Conservation (phyloP, 2,888 invertebrate species). For the Caenorhabditis sp. region DNA sequence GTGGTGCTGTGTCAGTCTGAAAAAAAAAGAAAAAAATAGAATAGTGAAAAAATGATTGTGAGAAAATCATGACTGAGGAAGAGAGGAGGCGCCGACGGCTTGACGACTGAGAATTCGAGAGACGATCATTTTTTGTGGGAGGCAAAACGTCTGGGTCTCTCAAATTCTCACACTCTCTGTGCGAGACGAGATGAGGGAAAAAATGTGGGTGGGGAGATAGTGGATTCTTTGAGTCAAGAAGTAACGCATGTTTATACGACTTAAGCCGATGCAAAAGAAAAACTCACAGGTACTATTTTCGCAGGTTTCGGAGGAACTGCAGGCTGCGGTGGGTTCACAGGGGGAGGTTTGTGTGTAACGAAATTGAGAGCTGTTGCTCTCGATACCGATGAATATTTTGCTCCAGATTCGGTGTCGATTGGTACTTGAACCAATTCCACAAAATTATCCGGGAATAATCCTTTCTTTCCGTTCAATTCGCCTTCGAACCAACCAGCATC, state of each 20-base stretch:
- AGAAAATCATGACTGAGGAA: slow-evolving; percentile 2
- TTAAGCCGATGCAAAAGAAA: background rate
- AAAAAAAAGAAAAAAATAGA: slow-evolving; percentile 15
- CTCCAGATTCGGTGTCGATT: slow-evolving; percentile 52
- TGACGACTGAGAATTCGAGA: slow-evolving; percentile 33
- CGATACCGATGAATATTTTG: slow-evolving; percentile 35
- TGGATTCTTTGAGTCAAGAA: background rate
- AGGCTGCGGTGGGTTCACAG: slow-evolving; percentile 66
- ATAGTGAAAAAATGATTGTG: slow-evolving; percentile 28
- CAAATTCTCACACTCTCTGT: slow-evolving; percentile 1
- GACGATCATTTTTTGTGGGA: slow-evolving; percentile 48
- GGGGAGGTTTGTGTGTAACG: slow-evolving; percentile 42
- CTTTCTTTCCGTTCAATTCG: slow-evolving; percentile 91
- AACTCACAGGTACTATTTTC: slow-evolving; percentile 59
- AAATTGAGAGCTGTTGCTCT: background rate
- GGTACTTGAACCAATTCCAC: slow-evolving; percentile 76
- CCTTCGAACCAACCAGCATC: slow-evolving; percentile 97
- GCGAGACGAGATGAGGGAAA: slow-evolving; percentile 23
- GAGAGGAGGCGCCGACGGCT: slow-evolving; percentile 36
- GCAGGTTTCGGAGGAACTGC: slow-evolving; percentile 72
- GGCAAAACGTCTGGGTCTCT: slow-evolving; percentile 31
- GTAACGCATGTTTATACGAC: background rate
- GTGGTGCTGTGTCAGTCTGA: slow-evolving; percentile 25
- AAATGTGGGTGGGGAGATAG: slow-evolving; percentile 28
- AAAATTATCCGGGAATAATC: slow-evolving; percentile 98